phyloP scores from a whole-genome alignment of 2,888 invertebrate genomes.

The Tenthredo scrophulariae region DNA sequence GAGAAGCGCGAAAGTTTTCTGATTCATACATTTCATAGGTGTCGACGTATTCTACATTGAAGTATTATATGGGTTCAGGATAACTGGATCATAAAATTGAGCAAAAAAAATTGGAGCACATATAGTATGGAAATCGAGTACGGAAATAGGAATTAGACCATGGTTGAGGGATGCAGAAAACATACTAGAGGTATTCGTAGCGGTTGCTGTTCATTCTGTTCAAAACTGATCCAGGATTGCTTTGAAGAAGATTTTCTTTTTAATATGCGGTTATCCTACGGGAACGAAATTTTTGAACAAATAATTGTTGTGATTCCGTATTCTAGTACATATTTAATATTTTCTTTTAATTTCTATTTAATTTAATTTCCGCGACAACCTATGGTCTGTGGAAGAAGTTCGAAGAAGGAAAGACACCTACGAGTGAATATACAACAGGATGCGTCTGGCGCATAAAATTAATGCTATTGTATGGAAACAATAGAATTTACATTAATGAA shows the following conservation, averaged over 20 bases:
- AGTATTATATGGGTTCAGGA: not conserved
- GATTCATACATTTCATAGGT: not conserved
- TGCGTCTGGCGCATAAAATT: conserved; percentile 52
- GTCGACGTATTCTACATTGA: not conserved
- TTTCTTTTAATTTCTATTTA: not conserved
- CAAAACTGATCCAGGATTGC: not conserved
- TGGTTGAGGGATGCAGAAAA: not conserved
- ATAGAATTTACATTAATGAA: conserved; percentile 48
- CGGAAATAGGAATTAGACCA: not conserved
- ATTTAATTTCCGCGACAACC: conserved; percentile 30
- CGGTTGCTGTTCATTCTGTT: not conserved
- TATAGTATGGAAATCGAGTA: not conserved
- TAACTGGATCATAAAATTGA: not conserved
- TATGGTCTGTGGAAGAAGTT: not conserved
- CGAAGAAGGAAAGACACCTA: conserved; percentile 25
- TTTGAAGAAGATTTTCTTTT: not conserved
- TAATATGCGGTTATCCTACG: not conserved
- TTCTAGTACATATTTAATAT: not conserved
- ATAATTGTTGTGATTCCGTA: not conserved
- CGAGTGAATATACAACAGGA: conserved; percentile 50
- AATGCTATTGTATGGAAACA: conserved; percentile 52
- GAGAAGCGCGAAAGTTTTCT: not conserved
- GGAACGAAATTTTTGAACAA: not conserved
- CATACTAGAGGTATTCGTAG: not conserved
- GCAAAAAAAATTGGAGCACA: not conserved